These are phyloP conservation scores for Synaphobranchus kaupii DNA, from an alignment of 2,797 vertebrate species.

Conservation along the genomic window DNA sequence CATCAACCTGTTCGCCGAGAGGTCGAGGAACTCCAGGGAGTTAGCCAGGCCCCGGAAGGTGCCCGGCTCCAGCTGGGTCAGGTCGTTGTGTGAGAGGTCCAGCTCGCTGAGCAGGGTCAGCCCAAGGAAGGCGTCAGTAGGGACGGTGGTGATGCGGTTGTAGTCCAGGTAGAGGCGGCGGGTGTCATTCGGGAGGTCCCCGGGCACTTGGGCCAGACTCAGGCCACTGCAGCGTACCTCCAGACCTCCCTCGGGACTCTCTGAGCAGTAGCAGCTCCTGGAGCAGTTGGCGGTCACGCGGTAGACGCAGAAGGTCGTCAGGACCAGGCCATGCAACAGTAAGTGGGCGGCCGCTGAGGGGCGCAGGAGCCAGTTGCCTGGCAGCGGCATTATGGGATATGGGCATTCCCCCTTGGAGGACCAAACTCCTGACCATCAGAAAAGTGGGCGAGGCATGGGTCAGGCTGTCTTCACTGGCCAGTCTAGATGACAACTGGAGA, in stretches of 20 bases:
- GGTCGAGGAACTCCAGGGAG: constrained; percentile 83
- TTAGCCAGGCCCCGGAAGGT: constrained; percentile 85
- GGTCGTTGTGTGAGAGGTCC: constrained; percentile 91
- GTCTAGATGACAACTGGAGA: constrained; percentile 51
- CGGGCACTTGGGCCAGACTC: constrained; percentile 83
- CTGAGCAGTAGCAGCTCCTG: constrained; percentile 87
- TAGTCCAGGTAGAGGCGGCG: constrained; percentile 89
- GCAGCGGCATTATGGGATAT: constrained; percentile 65
- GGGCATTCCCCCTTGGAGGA: constrained; percentile 66
- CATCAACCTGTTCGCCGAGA: constrained; percentile 89
- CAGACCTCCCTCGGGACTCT: constrained; percentile 78
- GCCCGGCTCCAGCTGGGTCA: constrained; percentile 80
- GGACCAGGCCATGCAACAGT: constrained; percentile 82
- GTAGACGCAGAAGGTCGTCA: constrained; percentile 83
- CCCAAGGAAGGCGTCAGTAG: constrained; percentile 82
- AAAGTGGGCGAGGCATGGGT: constrained; percentile 35
- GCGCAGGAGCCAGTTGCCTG: constrained; percentile 71
- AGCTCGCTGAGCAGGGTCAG: constrained; percentile 85
- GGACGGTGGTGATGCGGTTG: constrained; percentile 85
- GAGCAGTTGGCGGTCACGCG: constrained; percentile 77
- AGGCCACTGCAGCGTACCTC: constrained; percentile 93
- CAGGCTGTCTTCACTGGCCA: constrained; percentile 57
- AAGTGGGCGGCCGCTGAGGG: constrained; percentile 78
- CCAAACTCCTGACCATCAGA: constrained; percentile 43
- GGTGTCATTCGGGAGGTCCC: constrained; percentile 92